These are phyloP conservation scores for Lasioglossum baleicum DNA, from an alignment of 1,140 invertebrate genomes.

Conservation along the genomic window DNA sequence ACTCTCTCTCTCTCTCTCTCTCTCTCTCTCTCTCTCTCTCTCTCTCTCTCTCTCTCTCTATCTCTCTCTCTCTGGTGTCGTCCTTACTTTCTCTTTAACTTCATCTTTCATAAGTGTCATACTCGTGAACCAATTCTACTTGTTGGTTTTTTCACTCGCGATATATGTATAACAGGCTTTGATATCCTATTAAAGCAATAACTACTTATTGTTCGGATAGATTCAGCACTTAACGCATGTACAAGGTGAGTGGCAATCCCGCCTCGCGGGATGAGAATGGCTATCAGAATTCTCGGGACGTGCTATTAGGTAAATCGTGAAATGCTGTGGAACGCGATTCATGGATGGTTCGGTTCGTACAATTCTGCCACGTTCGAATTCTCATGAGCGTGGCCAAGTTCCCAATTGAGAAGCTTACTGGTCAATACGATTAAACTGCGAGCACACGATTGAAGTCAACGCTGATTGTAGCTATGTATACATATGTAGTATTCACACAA, in stretches of 20 bases:
- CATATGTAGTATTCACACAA: too few relatives aligned
- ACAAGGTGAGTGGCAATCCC: conserved; percentile 23
- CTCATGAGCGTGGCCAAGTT: conserved; percentile 55
- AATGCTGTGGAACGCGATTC: conserved; percentile 55
- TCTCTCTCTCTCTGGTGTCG: too few relatives aligned
- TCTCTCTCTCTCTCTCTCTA: too few relatives aligned
- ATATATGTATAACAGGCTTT: background rate
- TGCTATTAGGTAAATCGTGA: conserved; percentile 68
- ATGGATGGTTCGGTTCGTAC: conserved; percentile 38
- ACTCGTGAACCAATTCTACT: too few relatives aligned
- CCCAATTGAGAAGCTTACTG: conserved; percentile 28
- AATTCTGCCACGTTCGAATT: conserved; percentile 62
- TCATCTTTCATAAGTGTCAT: too few relatives aligned
- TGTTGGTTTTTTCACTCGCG: background rate
- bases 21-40: too few relatives aligned
- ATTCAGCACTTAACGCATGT: conserved; percentile 20
- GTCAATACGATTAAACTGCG: conserved; percentile 54
- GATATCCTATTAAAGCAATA: conserved; percentile 15
- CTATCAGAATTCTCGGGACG: conserved; percentile 66
- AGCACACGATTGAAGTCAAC: conserved; percentile 22
- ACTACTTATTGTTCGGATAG: conserved; percentile 47
- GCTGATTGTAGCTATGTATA: too few relatives aligned
- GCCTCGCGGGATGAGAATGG: conserved; percentile 53
- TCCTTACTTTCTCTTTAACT: too few relatives aligned
- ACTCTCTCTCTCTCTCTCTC: too few relatives aligned